phyloP scores from a whole-genome alignment of 1,140 invertebrate genomes.

The Neotoxoptera formosana region DNA sequence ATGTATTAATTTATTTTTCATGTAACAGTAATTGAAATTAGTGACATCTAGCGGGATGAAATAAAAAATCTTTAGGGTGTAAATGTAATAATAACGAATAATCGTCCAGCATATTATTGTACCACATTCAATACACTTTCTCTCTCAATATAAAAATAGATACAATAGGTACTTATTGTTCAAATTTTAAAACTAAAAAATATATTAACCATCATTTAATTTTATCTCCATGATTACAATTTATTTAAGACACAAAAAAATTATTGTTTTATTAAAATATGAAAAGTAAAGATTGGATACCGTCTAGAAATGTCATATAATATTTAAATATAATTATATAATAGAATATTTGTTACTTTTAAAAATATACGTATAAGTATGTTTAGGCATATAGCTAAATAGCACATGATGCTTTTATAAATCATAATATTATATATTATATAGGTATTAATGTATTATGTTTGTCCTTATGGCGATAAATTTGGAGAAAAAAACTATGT shows the following conservation, averaged over 20 bases:
- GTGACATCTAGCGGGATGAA: neutral
- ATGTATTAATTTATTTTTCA: neutral
- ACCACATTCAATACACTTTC: neutral
- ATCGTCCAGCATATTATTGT: neutral
- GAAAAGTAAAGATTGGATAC: no score
- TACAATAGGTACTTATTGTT: neutral
- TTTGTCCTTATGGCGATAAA: neutral
- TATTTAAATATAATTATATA: no score
- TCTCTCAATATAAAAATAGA: neutral
- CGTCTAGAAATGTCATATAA: no score
- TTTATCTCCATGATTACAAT: neutral
- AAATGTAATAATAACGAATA: neutral
- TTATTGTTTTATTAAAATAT: neutral
- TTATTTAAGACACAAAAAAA: neutral
- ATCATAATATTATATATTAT: no score
- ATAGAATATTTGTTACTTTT: no score
- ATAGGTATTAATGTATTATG: no score
- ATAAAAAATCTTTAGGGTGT: neutral
- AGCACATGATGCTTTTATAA: neutral
- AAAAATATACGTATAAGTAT: no score
- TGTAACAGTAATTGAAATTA: neutral
- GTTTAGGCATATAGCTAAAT: no score
- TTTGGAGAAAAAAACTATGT: neutral
- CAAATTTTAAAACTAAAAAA: neutral
- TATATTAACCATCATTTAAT: neutral